phyloP scores from a whole-genome alignment of 2,113 vertebrate species.

The Phylloscopus trochilus region DNA sequence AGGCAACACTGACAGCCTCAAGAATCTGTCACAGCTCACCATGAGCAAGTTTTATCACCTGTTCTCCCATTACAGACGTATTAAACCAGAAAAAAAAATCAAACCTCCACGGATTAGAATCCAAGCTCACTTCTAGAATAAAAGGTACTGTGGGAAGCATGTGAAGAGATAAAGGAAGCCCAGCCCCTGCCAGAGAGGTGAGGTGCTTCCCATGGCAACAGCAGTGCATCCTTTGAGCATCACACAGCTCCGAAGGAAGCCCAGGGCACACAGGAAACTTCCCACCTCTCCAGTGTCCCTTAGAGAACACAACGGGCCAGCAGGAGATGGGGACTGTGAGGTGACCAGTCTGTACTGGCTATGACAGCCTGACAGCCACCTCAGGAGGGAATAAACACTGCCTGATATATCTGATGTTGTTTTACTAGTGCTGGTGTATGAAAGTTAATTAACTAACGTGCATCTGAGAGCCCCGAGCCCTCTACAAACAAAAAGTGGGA shows the following conservation, averaged over 20 bases:
- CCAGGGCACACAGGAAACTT: neutral
- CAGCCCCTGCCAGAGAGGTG: neutral
- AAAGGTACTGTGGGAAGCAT: neutral
- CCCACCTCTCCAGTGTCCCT: neutral
- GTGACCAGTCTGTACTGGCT: neutral
- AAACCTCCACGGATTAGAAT: neutral
- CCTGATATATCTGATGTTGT: neutral
- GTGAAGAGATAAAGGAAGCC: neutral
- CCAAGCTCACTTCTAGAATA: neutral
- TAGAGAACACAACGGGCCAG: neutral
- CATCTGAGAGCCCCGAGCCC: neutral
- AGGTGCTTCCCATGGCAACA: neutral
- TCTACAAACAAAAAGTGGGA: neutral
- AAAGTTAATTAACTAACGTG: neutral
- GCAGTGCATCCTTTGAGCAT: accelerated
- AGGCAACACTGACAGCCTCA: neutral
- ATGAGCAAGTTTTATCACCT: neutral
- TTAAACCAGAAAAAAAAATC: neutral
- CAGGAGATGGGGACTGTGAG: neutral
- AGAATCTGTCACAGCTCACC: neutral
- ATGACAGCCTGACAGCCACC: neutral
- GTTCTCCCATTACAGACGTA: neutral
- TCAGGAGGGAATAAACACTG: neutral
- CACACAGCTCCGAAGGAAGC: neutral
- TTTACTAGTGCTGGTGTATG: neutral